Conservation (phyloP, 2,888 invertebrate genomes). For the Amiota minor region DNA sequence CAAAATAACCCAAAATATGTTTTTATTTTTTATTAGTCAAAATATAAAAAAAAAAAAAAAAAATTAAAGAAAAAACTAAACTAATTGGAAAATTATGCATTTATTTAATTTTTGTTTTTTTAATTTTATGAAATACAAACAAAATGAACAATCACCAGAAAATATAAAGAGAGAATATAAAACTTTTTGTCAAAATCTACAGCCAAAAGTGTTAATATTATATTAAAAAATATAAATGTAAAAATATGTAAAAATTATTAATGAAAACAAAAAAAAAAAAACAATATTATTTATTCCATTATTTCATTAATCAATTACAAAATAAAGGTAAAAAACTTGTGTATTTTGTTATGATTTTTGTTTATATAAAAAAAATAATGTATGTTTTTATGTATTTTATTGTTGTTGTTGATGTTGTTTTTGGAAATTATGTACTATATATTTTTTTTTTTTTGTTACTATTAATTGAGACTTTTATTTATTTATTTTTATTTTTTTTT, state of each 20-base stretch:
- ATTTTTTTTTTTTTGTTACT: conserved; percentile 37
- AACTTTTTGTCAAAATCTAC: conserved; percentile 61
- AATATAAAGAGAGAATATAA: conserved; percentile 16
- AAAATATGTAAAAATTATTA: conserved; percentile 12
- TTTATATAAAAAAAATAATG: background rate
- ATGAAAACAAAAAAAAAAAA: conserved; percentile 43
- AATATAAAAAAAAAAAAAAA: background rate
- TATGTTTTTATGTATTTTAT: conserved; percentile 44
- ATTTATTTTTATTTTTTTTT: background rate
- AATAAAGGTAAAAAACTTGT: conserved; percentile 42
- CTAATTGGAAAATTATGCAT: conserved; percentile 51
- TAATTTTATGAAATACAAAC: conserved; percentile 34
- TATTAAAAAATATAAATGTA: conserved; percentile 34
- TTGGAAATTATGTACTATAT: background rate
- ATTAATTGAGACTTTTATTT: conserved; percentile 27
- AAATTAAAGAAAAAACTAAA: background rate
- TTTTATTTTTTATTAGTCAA: no score
- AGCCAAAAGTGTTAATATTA: conserved; percentile 65
- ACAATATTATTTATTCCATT: conserved; percentile 37
- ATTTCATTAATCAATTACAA: conserved; percentile 9
- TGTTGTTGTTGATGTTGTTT: conserved; percentile 30
- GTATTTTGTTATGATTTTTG: conserved; percentile 42
- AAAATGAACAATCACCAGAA: conserved; percentile 40
- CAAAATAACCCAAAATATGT: conserved; percentile 30
- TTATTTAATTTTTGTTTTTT: background rate